phyloP scores from a whole-genome alignment of 2,113 vertebrate genomes.

The Erythrocebus patas region DNA sequence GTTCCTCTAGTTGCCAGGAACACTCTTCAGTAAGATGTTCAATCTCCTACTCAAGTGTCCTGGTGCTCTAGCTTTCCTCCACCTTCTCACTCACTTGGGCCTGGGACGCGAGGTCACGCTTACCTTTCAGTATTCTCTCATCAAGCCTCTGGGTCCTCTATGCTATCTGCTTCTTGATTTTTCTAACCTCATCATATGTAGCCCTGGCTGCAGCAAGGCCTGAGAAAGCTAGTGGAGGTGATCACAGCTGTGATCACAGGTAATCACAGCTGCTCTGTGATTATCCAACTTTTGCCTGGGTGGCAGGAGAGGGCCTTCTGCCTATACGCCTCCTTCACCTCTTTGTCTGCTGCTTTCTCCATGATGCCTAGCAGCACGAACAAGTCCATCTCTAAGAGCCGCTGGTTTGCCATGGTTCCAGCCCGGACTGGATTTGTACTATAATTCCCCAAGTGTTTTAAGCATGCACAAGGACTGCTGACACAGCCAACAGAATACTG shows the following conservation, averaged over 20 bases:
- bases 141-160: constrained; percentile 82
- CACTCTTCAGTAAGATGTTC: constrained; percentile 91
- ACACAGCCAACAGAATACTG: not conserved
- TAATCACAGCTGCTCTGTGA: constrained; percentile 87
- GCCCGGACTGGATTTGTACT: not conserved
- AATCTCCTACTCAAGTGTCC: constrained; percentile 92
- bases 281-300: constrained; percentile 94
- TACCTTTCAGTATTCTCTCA: constrained; percentile 93
- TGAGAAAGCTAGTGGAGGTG: constrained; percentile 93
- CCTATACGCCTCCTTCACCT: constrained; percentile 95
- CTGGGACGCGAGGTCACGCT: constrained; percentile 91
- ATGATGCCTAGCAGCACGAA: not conserved
- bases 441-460: not conserved
- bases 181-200: constrained; percentile 89
- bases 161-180: constrained; percentile 62
- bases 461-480: not conserved
- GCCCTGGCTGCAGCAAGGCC: constrained; percentile 93
- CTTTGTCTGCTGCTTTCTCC: not conserved
- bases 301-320: constrained; percentile 92
- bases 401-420: not conserved
- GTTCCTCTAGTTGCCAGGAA: constrained; percentile 90
- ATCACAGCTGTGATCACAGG: too few relatives aligned
- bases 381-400: not conserved
- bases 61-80: constrained; percentile 80
- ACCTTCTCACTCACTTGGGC: constrained; percentile 82